A percentile compares a stretch with the other conserved stretches of the same genome.
Conservation (phyloP, 2,888 invertebrate genomes). For the Metopia argyrocephala region DNA sequence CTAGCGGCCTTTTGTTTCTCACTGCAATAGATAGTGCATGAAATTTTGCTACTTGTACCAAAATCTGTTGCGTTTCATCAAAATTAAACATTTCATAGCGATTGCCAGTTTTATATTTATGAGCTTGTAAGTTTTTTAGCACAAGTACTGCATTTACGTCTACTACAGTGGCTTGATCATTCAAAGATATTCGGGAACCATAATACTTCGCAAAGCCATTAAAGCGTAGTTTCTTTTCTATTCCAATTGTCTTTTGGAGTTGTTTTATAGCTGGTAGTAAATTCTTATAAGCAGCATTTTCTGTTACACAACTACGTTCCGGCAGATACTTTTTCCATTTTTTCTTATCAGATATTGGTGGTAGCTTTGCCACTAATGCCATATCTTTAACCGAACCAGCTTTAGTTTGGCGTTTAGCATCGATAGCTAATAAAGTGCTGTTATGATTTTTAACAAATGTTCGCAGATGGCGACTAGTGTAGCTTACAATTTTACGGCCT, state of each 20-base stretch:
- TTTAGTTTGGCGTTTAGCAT: slow-evolving; percentile 72
- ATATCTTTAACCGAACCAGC: slow-evolving; percentile 73
- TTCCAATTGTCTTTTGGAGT: slow-evolving; percentile 79
- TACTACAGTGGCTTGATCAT: slow-evolving; percentile 73
- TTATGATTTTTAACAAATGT: slow-evolving; percentile 83
- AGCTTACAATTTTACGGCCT: slow-evolving; percentile 73
- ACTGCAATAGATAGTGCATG: slow-evolving; percentile 81
- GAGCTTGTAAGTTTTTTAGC: slow-evolving; percentile 80
- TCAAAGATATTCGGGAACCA: slow-evolving; percentile 79
- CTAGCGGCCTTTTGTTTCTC: slow-evolving; percentile 78
- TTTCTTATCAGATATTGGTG: slow-evolving; percentile 80
- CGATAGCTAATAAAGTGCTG: slow-evolving; percentile 80
- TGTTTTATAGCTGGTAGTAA: slow-evolving; percentile 79
- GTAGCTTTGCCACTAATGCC: slow-evolving; percentile 81
- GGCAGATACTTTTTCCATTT: slow-evolving; percentile 80
- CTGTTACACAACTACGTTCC: slow-evolving; percentile 80
- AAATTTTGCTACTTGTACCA: slow-evolving; percentile 80
- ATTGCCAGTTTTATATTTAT: slow-evolving; percentile 80
- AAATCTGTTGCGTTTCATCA: slow-evolving; percentile 78
- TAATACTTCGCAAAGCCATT: slow-evolving; percentile 80
- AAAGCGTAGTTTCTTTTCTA: slow-evolving; percentile 77
- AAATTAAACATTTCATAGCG: slow-evolving; percentile 80
- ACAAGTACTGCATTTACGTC: slow-evolving; percentile 81
- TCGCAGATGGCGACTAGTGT: slow-evolving; percentile 77
- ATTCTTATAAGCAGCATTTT: slow-evolving; percentile 80